These are phyloP conservation scores for Podabrus alpinus DNA, from an alignment of 2,888 invertebrate genomes.

Conservation along the genomic window DNA sequence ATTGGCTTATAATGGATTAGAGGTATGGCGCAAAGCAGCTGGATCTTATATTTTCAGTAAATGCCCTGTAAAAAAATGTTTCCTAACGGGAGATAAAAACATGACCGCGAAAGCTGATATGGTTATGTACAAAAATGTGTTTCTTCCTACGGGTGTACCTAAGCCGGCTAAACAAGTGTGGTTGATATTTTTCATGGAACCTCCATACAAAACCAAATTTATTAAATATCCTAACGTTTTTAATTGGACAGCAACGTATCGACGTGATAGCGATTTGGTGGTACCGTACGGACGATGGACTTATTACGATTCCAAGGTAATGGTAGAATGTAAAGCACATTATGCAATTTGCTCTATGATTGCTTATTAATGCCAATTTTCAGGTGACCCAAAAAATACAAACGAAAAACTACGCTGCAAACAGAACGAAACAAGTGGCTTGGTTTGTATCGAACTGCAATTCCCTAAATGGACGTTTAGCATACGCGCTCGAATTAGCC, in stretches of 20 bases:
- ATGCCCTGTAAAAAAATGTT: constrained; percentile 88
- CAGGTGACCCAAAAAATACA: constrained; percentile 50
- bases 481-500: constrained; percentile 83
- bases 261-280: constrained; percentile 93
- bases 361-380: constrained; percentile 25
- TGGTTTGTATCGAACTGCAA: constrained; percentile 99
- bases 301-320: constrained; percentile 71
- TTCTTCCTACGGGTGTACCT: constrained; percentile 71
- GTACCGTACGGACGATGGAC: constrained; percentile 96
- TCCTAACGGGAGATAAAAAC: constrained; percentile 74
- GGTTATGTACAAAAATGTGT: constrained; percentile 86
- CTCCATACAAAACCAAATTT: constrained; percentile 89
- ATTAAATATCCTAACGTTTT: constrained; percentile 76
- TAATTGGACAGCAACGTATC: constrained; percentile 97
- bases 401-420: constrained; percentile 79
- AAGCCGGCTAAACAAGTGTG: constrained; percentile 78
- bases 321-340: neutral
- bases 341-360: too few relatives aligned
- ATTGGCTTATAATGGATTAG: constrained; percentile 79
- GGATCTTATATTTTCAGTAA: constrained; percentile 70
- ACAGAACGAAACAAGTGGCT: constrained; percentile 91
- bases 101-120: constrained; percentile 80
- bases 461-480: constrained; percentile 85
- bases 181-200: constrained; percentile 93
- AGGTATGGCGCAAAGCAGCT: constrained; percentile 55